Conservation (phyloP, 2,888 invertebrate species). For the Cataglyphis cursor region DNA sequence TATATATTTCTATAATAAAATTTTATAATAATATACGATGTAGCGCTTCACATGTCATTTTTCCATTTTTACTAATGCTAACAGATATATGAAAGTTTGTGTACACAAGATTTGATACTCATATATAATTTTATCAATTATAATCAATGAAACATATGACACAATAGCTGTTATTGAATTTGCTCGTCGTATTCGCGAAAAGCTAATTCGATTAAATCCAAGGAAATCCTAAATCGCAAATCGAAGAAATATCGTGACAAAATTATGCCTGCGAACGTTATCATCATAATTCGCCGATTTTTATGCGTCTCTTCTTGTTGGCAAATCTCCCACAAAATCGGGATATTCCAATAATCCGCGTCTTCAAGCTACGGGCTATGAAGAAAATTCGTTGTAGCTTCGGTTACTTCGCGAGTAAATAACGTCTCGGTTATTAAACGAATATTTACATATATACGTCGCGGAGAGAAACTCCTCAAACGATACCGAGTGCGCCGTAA, state of each 20-base stretch:
- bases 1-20: conserved; percentile 20
- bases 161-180: background rate
- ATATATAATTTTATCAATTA: conserved; percentile 20
- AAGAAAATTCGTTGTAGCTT: conserved; percentile 39
- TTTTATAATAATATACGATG: background rate
- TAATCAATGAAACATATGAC: background rate
- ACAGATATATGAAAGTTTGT: background rate
- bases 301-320: conserved; percentile 21
- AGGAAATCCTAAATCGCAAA: background rate
- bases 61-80: background rate
- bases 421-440: conserved; percentile 53
- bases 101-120: background rate
- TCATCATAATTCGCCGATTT: conserved; percentile 32
- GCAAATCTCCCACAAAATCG: conserved; percentile 25
- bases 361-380: conserved; percentile 19
- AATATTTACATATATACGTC: conserved; percentile 49
- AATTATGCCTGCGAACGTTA: conserved; percentile 27
- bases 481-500: conserved; percentile 58
- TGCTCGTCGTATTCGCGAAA: background rate
- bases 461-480: conserved; percentile 18
- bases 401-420: conserved; percentile 51
- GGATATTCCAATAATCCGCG: conserved; percentile 44
- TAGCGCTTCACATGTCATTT: conserved; percentile 26
- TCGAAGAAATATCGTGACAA: conserved; percentile 20
- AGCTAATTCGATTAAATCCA: background rate